Percentiles rank a stretch among this genome's conserved stretches.
Conservation (phyloP, 2,888 invertebrate genomes). For the Eristalis intricaria region DNA sequence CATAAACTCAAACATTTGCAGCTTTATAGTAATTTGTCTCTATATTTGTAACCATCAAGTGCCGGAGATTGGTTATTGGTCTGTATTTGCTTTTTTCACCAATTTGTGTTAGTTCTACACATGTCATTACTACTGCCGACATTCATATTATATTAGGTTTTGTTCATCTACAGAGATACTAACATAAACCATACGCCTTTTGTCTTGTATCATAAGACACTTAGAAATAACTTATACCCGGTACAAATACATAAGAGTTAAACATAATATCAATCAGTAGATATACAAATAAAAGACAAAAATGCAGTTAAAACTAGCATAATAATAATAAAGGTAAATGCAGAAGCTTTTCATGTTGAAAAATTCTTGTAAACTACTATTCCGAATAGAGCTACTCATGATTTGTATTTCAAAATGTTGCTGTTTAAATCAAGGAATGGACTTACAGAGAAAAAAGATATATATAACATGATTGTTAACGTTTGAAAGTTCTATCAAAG, state of each 20-base stretch:
- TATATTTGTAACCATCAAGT: not conserved
- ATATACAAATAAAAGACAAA: not conserved
- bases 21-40: not conserved
- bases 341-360: too few relatives aligned
- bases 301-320: too few relatives aligned
- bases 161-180: not conserved
- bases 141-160: too few relatives aligned
- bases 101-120: too few relatives aligned
- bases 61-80: too few relatives aligned
- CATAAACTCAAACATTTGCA: not conserved
- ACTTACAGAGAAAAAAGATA: too few relatives aligned
- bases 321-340: too few relatives aligned
- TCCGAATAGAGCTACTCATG: not conserved
- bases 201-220: not conserved
- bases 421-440: not conserved
- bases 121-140: too few relatives aligned
- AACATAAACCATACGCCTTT: not conserved
- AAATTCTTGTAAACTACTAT: too few relatives aligned
- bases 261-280: too few relatives aligned
- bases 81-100: not conserved
- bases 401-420: not conserved
- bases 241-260: not conserved
- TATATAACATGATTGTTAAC: not conserved
- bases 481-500: conserved; percentile 32
- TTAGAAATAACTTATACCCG: not conserved